Conservation (phyloP, 2,888 invertebrate genomes). For the Hypomecis punctinalis region DNA sequence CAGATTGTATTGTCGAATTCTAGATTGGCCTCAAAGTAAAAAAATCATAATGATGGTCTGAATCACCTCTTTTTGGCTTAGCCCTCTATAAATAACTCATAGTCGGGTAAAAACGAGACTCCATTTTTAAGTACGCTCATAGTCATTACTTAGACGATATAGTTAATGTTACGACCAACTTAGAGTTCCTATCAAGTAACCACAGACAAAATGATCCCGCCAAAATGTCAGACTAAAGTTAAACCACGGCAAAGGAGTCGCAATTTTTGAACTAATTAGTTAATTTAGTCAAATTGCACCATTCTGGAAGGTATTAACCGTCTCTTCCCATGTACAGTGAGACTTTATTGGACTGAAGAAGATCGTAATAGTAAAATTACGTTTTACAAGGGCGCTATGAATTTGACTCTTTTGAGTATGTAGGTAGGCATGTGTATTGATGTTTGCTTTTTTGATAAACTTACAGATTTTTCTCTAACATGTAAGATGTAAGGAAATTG, state of each 20-base stretch:
- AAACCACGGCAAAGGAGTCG: conserved; percentile 21
- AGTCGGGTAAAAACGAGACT: no score
- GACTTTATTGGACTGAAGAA: conserved; percentile 47
- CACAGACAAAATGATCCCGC: conserved; percentile 11
- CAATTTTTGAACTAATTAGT: conserved; percentile 63
- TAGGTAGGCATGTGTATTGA: not conserved
- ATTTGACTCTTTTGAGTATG: conserved; percentile 19
- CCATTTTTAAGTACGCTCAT: no score
- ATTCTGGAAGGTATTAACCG: conserved; percentile 47
- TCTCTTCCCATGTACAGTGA: conserved; percentile 51
- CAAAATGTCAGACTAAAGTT: conserved; percentile 11
- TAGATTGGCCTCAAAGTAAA: no score
- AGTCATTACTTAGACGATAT: not conserved
- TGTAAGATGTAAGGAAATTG: no score
- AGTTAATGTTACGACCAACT: not conserved
- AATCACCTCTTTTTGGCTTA: no score
- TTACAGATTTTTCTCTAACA: no score
- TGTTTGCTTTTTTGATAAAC: no score
- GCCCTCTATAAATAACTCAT: no score
- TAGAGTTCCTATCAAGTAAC: not conserved
- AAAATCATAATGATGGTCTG: no score
- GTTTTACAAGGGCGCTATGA: conserved; percentile 26
- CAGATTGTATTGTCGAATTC: no score
- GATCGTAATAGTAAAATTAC: conserved; percentile 43
- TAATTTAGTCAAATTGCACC: conserved; percentile 61